Evolutionary conservation across 2,113 vertebrate genomes (phyloP), one percentile per base, ranked within the genome.

Genomic region (Anser brachyrhynchus): DNA sequence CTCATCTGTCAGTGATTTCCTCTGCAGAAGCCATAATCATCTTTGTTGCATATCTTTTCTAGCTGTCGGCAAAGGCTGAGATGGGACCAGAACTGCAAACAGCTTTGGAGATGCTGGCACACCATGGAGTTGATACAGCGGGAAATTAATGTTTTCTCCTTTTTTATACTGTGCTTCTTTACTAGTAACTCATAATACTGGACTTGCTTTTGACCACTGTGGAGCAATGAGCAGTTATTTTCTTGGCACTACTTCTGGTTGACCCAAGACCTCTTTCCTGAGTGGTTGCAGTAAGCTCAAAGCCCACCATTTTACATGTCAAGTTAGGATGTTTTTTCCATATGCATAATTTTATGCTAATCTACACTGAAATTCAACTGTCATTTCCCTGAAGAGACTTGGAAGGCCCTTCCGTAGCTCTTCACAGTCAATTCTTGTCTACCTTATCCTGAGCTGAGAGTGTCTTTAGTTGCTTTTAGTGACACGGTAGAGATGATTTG

Each of bases 401-500:
- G 29, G 20, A 44, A 62, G 33, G 43, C 54, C 52, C 25, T 72
- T 84, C 51, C 4, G 0, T 52, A 52, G 46, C 21, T 54, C 37
- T 81, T 59, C 54, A 73, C 51, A 39, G 25, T 84, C 52, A 73
- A 39, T 13, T 29, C 67, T 81, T 82, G 55, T n/a, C 54, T 59
- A 35, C 51, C 0, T 52, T 15, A 22, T 55, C 77, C 31, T 70
- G 31, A 61, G 58, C 51, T 84, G 44, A 61, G 58, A 62, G 58
- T 44, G 21, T 75, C 41, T 65, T 87, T 67, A 70, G 28, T 26
- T 79, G 43, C 44, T 65, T 70, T 75, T 44, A 55, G 21, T 41
- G 10, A 19, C 0, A 0, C 58, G 39, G 16, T 51, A 17, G 35
- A 39, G 11, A 39, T 2, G 2, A 1, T 1, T 26, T 19, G 52